Percentiles rank a stretch among this genome's conserved stretches.
Evolutionary conservation across 92 coral and sea anemone species (phyloP).

Genomic region (Scolanthus callimorphus): DNA sequence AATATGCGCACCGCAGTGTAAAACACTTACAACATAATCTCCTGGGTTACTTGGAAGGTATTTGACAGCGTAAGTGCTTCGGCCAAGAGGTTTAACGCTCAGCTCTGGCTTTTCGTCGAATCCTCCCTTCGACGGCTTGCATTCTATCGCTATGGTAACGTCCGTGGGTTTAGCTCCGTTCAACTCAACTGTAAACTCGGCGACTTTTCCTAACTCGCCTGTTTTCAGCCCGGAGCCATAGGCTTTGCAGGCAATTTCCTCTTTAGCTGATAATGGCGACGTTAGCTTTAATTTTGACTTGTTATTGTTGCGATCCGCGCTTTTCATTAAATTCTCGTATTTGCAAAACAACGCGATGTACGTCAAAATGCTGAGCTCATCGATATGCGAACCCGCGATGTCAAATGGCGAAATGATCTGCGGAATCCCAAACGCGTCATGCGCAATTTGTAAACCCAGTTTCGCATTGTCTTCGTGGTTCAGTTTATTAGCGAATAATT

Average conservation of each 20-base stretch:
- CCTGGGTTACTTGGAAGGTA: conserved; percentile 91
- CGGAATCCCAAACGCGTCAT: conserved; percentile 92
- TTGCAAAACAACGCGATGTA: conserved; percentile 91
- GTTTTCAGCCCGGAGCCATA: conserved; percentile 81
- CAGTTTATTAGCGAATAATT: conserved; percentile 58
- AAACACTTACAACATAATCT: conserved; percentile 82
- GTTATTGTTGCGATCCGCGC: conserved; percentile 19
- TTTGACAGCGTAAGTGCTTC: conserved; percentile 83
- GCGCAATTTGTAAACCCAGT: conserved; percentile 91
- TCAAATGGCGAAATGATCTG: conserved; percentile 92
- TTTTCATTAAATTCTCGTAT: conserved; percentile 63
- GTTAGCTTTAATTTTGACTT: conserved; percentile 3
- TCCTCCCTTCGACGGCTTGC: conserved; percentile 72
- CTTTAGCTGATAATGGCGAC: conserved; percentile 11
- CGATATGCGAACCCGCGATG: conserved; percentile 73
- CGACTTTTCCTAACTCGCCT: conserved; percentile 87
- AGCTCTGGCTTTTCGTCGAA: conserved; percentile 83
- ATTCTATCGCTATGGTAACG: conserved; percentile 94
- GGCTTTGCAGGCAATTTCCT: conserved; percentile 57
- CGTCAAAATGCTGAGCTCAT: conserved; percentile 89
- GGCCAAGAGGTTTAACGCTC: conserved; percentile 83
- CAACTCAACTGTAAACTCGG: conserved; percentile 86
- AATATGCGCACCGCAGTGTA: conserved; percentile 91
- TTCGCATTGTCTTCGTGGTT: conserved; percentile 81
- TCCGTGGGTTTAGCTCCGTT: conserved; percentile 94